Evolutionary conservation across 2,797 vertebrate species (phyloP), one percentile per base, ranked within the genome.

Genomic region (Rhynchotus rufescens): DNA sequence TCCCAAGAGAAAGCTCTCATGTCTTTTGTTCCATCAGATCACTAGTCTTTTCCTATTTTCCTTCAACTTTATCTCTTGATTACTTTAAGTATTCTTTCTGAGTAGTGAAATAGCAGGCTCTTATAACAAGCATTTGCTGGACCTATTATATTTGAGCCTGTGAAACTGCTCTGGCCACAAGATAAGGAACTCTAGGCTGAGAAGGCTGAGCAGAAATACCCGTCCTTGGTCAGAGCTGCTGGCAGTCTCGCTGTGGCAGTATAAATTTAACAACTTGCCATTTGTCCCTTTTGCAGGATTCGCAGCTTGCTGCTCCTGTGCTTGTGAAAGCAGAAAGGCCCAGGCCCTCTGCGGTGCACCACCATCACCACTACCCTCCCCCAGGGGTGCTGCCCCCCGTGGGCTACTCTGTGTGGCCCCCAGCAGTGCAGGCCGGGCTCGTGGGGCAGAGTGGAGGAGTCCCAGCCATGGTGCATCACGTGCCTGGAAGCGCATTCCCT

Each of bases 291-390:
- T 66, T 47, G 75, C 36, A 96, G 98, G 97, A 97, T 34, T 72
- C 78, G 45, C 95, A 95, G 86, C 47, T 90, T 32, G 56, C 80
- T n/a, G 80, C 87, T 40, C 96, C 95, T 2, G 26, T 94, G 52
- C 45, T 96, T 12, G 15, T 86, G 84, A 97, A 86, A 89, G 84
- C 97, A 26, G 97, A 97, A 30, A 98, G 96, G 88, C 87, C 88
- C 23, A 97, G 92, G 80, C 97, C 73, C 10, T 81, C 97, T 6
- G 89, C 97, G 0, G 96, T 99, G 83, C 98, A 98, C 89, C 98
- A 99, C 91, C 98, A 98, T 79, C 98, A 98, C 94, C 98, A 98
- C 86, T 97, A 98, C 30, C 91, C 97, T 68, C 80, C 97, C 11
- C 5, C 92, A 1, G 95, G 85, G 7, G 25, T 94, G 52, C 93